These are phyloP conservation scores for Antheraea mylitta DNA, from an alignment of 1,140 invertebrate species.

Conservation along the genomic window DNA sequence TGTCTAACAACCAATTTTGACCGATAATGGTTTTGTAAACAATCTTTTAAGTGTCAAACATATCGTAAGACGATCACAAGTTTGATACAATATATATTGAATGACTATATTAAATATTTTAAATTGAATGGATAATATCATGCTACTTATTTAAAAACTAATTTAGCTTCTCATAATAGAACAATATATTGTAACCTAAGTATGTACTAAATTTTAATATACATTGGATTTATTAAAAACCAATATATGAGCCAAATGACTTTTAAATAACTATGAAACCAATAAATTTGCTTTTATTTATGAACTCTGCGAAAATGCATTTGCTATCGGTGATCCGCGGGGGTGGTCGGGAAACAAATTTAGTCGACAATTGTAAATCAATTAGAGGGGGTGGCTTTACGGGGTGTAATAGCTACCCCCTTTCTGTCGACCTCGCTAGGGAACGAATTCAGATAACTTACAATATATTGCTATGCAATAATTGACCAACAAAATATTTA, in stretches of 20 bases:
- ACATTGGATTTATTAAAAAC: too few species aligned
- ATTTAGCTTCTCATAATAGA: too few species aligned
- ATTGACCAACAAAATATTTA: not conserved
- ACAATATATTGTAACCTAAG: too few species aligned
- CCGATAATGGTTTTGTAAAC: too few species aligned
- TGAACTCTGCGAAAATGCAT: conserved; percentile 35
- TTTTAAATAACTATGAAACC: not conserved
- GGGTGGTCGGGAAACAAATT: conserved; percentile 76
- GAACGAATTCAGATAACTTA: conserved; percentile 37
- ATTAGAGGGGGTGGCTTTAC: conserved; percentile 70
- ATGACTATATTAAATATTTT: too few species aligned
- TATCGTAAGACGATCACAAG: too few species aligned
- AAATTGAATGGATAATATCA: too few species aligned
- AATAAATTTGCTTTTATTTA: conserved; percentile 1
- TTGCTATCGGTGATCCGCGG: conserved; percentile 56
- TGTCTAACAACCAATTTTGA: too few species aligned
- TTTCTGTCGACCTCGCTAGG: conserved; percentile 40
- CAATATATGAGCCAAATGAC: not conserved
- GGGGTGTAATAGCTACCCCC: conserved; percentile 65
- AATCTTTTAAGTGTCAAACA: too few species aligned
- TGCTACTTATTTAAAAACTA: too few species aligned
- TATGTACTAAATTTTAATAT: too few species aligned
- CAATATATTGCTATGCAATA: not conserved
- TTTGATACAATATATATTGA: too few species aligned
- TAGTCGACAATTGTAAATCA: conserved; percentile 78